A percentile compares a stretch with the other conserved stretches of the same genome.
These are phyloP conservation scores for Endotricha flammealis DNA, from an alignment of 2,888 invertebrate genomes.

Conservation along the genomic window DNA sequence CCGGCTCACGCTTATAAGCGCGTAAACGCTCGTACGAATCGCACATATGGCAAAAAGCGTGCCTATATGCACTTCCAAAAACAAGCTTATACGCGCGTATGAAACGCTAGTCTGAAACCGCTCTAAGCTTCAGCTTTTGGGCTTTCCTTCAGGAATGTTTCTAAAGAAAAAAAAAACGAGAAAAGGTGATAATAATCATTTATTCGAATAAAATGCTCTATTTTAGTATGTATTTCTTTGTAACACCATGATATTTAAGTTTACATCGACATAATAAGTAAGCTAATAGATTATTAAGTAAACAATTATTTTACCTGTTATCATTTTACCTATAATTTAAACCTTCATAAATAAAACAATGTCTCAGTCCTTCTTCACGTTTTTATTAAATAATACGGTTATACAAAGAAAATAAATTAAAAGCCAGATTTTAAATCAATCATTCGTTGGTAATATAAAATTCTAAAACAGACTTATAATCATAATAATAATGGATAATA, in stretches of 20 bases:
- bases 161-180: slow-evolving; percentile 44
- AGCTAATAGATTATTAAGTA: slow-evolving; percentile 54
- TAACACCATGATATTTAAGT: slow-evolving; percentile 73
- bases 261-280: slow-evolving; percentile 61
- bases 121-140: too few relatives aligned
- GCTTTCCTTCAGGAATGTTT: slow-evolving; percentile 16
- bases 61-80: too few relatives aligned
- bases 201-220: slow-evolving; percentile 74
- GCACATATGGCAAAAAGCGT: too few relatives aligned
- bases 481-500: slow-evolving; percentile 63
- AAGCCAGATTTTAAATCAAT: slow-evolving; percentile 73
- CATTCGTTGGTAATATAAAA: slow-evolving; percentile 78
- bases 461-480: slow-evolving; percentile 75
- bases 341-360: slow-evolving; percentile 71
- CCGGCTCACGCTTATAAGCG: too few relatives aligned
- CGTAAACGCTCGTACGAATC: too few relatives aligned
- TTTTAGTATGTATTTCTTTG: slow-evolving; percentile 66
- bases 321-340: slow-evolving; percentile 40
- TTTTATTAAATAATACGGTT: slow-evolving; percentile 76
- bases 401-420: slow-evolving; percentile 77
- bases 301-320: slow-evolving; percentile 47
- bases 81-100: too few relatives aligned
- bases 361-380: slow-evolving; percentile 69
- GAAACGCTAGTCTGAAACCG: too few relatives aligned
- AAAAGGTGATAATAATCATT: slow-evolving; percentile 72